Conservation (phyloP, 2,797 vertebrate species). For the Poecile montanus region DNA sequence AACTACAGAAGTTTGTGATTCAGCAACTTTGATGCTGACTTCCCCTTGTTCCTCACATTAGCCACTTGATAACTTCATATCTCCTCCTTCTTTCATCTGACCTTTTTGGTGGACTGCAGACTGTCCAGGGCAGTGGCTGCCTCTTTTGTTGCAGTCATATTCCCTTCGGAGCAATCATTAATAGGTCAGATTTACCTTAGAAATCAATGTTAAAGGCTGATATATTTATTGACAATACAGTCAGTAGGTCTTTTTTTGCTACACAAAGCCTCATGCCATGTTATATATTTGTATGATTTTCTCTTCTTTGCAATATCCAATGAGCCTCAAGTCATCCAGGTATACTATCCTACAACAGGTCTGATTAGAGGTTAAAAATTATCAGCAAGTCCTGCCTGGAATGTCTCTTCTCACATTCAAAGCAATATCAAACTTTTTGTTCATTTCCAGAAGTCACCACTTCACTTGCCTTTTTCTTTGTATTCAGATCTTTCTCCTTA, state of each 20-base stretch:
- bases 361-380: background rate
- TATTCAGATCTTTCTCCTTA: background rate
- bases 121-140: background rate
- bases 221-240: background rate
- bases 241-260: background rate
- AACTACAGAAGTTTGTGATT: background rate
- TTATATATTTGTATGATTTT: background rate
- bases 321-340: background rate
- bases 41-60: background rate
- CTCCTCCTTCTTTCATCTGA: background rate
- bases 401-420: background rate
- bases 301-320: background rate
- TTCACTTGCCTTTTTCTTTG: background rate
- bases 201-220: background rate
- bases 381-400: background rate
- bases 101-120: background rate
- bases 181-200: background rate
- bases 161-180: background rate
- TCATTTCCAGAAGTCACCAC: background rate
- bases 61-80: accelerated
- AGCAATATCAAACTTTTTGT: background rate
- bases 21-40: background rate
- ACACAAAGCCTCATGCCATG: background rate
- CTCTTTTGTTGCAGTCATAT: background rate
- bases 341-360: background rate